Base-by-base conservation (phyloP, 2,888 invertebrate genomes). In the Hedychridium roseum region DNA sequence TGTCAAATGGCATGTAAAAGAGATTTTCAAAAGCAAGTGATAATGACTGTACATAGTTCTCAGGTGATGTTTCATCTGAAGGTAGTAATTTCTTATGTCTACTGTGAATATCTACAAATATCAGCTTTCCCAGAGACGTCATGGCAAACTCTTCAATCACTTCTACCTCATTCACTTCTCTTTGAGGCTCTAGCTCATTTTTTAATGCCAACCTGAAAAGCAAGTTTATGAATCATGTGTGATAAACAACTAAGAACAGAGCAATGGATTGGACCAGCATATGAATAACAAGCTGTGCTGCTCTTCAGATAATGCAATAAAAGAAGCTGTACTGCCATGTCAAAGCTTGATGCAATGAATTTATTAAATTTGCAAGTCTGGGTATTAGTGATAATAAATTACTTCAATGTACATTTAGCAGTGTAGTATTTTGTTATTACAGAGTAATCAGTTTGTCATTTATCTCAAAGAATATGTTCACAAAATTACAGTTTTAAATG, bases 41-140 rank as follows among this genome's bases (percentile, higher is more conserved):
- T 15, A 77, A 59, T 16, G 72, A 71, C 27, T 73, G 70, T 26
- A 52, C 39, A 23, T 34, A 41, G 48, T 71, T 64, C n/a, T 46
- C 18, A 12, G 65, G n/a, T n/a, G n/a, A 57, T 16, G 56, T 44
- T 35, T 64, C 62, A 38, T 62, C 64, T 3, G 57, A 41, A 7
- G 46, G 56, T 17, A 54, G 55, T 27, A 48, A 54, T 42, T 63
- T 64, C 2, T 54, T 40, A 31, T 74, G 66, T 41, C 77, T 69
- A 18, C 66, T 70, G 54, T 78, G 66, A 34, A 68, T 66, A 37
- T 77, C 76, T 21, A 70, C 61, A 58, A 76, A 77, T 57, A 78
- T 64, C 32, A 74, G 61, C 44, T 71, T 73, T 42, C 76, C 76
- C 50, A 78, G 61, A 27, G 76, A 76, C 49, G 78, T 78, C 78